These are phyloP conservation scores for Polia nebulosa DNA, from an alignment of 2,888 invertebrate species.

Conservation along the genomic window DNA sequence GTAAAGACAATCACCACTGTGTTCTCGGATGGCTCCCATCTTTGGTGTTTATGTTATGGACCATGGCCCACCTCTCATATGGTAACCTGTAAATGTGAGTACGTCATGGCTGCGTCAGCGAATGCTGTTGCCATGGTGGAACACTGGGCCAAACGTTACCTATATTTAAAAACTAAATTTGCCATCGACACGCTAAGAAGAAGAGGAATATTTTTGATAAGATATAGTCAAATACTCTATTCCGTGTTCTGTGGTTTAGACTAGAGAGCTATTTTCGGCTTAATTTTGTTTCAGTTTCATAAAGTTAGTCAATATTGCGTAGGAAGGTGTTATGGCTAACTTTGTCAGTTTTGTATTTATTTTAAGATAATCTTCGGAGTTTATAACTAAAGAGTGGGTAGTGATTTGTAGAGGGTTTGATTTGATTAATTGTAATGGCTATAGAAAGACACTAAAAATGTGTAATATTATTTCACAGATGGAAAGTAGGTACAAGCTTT, in stretches of 20 bases:
- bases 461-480: neutral
- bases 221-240: too few species aligned
- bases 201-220: too few species aligned
- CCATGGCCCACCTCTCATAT: too few species aligned
- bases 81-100: too few species aligned
- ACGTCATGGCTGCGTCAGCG: too few species aligned
- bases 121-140: too few species aligned
- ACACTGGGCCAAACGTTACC: neutral
- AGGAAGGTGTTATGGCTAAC: neutral
- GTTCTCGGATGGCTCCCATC: too few species aligned
- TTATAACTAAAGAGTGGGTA: neutral
- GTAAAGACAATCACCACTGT: too few species aligned
- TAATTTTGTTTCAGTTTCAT: conserved; percentile 21
- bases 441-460: neutral
- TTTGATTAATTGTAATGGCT: neutral
- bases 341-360: conserved; percentile 20
- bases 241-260: neutral
- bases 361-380: conserved; percentile 6
- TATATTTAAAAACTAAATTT: too few species aligned
- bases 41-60: too few species aligned
- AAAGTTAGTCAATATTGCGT: conserved; percentile 13
- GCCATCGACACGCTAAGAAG: too few species aligned
- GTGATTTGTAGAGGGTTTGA: neutral
- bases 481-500: neutral
- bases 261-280: conserved; percentile 18